Evolutionary conservation across 2,113 vertebrate genomes (phyloP).

Genomic region (Micromys minutus): DNA sequence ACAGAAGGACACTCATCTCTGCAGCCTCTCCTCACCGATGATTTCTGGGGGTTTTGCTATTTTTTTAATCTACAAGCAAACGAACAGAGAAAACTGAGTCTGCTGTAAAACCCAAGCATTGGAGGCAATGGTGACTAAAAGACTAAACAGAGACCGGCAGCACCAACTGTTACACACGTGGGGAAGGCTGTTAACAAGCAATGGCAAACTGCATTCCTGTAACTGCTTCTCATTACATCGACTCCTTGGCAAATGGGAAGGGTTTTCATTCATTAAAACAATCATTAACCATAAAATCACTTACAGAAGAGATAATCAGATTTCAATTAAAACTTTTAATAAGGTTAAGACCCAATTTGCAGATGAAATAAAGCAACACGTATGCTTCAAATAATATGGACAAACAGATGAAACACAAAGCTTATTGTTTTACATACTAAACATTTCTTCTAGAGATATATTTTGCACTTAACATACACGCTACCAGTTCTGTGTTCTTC

Average conservation of each 20-base stretch:
- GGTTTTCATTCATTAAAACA: constrained; percentile 82
- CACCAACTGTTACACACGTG: background rate
- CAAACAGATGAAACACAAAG: constrained; percentile 54
- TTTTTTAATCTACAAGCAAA: background rate
- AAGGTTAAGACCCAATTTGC: constrained; percentile 77
- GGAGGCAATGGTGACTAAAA: background rate
- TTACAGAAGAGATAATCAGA: constrained; percentile 82
- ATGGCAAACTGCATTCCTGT: constrained; percentile 77
- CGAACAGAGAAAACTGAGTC: constrained; percentile 5
- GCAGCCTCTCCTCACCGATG: background rate
- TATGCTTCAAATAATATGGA: background rate
- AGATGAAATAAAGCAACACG: constrained; percentile 72
- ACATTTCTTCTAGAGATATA: constrained; percentile 49
- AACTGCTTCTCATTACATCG: constrained; percentile 83
- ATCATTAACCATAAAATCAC: constrained; percentile 81
- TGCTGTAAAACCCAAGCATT: background rate
- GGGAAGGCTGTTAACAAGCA: constrained; percentile 69
- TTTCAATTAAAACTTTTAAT: constrained; percentile 83
- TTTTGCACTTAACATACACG: constrained; percentile 31
- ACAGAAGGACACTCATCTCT: background rate
- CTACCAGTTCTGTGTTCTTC: constrained; percentile 18
- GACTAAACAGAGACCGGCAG: constrained; percentile 29
- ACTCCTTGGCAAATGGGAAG: constrained; percentile 83
- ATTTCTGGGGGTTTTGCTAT: too few species aligned
- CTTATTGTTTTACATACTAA: constrained; percentile 54